Percentiles rank a stretch among this genome's conserved stretches.
These are phyloP conservation scores for Percopsis omiscomaycus DNA, from an alignment of 2,797 vertebrate genomes.

Conservation along the genomic window DNA sequence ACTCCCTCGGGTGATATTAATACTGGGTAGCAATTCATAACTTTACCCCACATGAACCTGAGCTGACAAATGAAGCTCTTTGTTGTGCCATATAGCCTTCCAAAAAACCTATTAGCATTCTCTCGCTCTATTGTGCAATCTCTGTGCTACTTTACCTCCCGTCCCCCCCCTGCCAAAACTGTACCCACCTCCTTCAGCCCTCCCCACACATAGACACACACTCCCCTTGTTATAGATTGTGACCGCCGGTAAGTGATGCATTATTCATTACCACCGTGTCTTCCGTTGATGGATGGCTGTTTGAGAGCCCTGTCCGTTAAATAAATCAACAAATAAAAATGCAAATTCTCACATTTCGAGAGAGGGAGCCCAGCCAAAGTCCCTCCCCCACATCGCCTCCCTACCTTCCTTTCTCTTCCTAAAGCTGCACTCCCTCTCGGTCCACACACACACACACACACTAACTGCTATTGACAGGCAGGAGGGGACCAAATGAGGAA, in stretches of 20 bases:
- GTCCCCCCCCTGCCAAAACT: constrained; percentile 60
- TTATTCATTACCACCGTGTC: constrained; percentile 98
- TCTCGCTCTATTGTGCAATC: constrained; percentile 39
- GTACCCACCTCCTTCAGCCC: constrained; percentile 64
- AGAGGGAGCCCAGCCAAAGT: constrained; percentile 75
- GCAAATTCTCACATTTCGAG: constrained; percentile 99
- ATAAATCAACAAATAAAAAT: constrained; percentile 99
- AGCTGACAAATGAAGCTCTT: constrained; percentile 84
- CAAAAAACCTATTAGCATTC: constrained; percentile 57
- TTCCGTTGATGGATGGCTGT: constrained; percentile 98
- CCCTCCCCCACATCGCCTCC: constrained; percentile 64
- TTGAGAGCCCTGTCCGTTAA: constrained; percentile 98
- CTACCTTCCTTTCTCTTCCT: constrained; percentile 56
- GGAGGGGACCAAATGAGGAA: constrained; percentile 84
- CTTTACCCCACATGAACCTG: constrained; percentile 76
- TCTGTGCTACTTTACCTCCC: constrained; percentile 28
- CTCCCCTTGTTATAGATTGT: constrained; percentile 92
- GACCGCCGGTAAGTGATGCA: constrained; percentile 95
- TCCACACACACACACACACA: constrained; percentile 11
- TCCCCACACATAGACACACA: constrained; percentile 45
- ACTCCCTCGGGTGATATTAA: constrained; percentile 83
- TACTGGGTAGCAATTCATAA: constrained; percentile 85
- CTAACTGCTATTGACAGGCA: constrained; percentile 84
- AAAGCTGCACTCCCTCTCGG: constrained; percentile 59
- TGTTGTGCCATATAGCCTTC: constrained; percentile 75